A percentile compares a stretch with the other conserved stretches of the same genome.
These are phyloP conservation scores for Trichacis sp. DNA, from an alignment of 2,888 invertebrate genomes.

Conservation along the genomic window DNA sequence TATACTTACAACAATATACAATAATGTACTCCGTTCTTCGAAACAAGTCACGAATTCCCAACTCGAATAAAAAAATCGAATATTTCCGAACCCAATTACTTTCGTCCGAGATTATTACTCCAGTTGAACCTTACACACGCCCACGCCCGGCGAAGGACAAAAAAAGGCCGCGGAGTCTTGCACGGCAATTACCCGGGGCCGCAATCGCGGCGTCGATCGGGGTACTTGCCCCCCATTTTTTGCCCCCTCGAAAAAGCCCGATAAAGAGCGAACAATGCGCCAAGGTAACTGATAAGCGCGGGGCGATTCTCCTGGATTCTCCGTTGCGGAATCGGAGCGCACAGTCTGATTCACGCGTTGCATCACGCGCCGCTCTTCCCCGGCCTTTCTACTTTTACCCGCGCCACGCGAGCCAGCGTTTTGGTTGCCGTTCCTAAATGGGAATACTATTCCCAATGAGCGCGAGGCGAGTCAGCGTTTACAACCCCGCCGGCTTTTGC, in stretches of 20 bases:
- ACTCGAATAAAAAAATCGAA: no score
- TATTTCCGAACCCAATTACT: no score
- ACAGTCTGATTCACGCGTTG: constrained; percentile 14
- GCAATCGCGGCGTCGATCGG: not conserved
- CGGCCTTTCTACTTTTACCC: constrained; percentile 7
- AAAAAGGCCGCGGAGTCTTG: no score
- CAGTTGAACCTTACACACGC: no score
- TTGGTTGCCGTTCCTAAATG: not conserved
- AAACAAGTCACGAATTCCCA: no score
- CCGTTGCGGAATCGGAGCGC: constrained; percentile 12
- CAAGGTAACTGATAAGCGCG: no score
- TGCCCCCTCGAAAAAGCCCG: not conserved
- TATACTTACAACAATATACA: not conserved
- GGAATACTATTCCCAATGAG: not conserved
- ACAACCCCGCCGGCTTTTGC: no score
- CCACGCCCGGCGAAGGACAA: no score
- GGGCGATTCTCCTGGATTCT: not conserved
- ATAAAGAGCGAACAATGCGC: not conserved
- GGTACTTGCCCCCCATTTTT: not conserved
- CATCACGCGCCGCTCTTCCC: constrained; percentile 7
- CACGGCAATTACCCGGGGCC: no score
- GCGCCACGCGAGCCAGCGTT: not conserved
- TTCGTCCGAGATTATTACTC: no score
- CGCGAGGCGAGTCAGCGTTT: not conserved
- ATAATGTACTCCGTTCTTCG: no score